A percentile compares a stretch with the other conserved stretches of the same genome.
Conservation (phyloP, 2,888 invertebrate genomes). For the Pandemis cinnamomeana region DNA sequence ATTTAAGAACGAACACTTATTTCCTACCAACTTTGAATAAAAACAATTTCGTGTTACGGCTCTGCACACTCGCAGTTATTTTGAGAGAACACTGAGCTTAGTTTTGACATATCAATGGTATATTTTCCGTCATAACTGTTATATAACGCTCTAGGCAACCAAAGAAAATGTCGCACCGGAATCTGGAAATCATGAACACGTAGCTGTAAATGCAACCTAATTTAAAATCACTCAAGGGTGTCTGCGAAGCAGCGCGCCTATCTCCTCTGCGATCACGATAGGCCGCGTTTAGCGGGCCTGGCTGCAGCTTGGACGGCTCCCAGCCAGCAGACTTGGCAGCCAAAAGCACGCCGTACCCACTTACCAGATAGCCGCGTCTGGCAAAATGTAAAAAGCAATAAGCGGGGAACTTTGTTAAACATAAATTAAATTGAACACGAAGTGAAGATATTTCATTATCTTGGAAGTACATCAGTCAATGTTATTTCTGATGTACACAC, state of each 20-base stretch:
- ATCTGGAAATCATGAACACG: constrained; percentile 43
- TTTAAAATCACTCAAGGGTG: constrained; percentile 71
- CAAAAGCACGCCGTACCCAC: constrained; percentile 53
- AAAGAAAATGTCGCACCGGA: constrained; percentile 39
- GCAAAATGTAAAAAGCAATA: constrained; percentile 45
- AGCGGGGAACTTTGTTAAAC: constrained; percentile 36
- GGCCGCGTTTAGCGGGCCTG: constrained; percentile 57
- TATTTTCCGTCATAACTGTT: too few relatives aligned
- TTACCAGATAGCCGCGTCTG: constrained; percentile 49
- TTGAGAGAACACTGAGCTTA: too few relatives aligned
- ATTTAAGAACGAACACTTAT: too few relatives aligned
- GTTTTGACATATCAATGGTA: too few relatives aligned
- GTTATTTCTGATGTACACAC: neutral
- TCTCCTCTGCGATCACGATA: constrained; percentile 64
- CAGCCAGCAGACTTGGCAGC: constrained; percentile 59
- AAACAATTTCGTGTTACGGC: too few relatives aligned
- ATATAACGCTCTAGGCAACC: neutral
- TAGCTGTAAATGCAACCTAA: constrained; percentile 50
- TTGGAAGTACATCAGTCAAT: neutral
- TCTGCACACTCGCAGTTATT: too few relatives aligned
- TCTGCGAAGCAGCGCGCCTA: constrained; percentile 52
- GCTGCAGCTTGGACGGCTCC: constrained; percentile 61
- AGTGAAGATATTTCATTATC: neutral
- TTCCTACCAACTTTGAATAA: too few relatives aligned
- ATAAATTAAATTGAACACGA: constrained; percentile 31